These are phyloP conservation scores for Meandrina meandrites DNA, from an alignment of 92 coral and sea anemone species.

Conservation along the genomic window DNA sequence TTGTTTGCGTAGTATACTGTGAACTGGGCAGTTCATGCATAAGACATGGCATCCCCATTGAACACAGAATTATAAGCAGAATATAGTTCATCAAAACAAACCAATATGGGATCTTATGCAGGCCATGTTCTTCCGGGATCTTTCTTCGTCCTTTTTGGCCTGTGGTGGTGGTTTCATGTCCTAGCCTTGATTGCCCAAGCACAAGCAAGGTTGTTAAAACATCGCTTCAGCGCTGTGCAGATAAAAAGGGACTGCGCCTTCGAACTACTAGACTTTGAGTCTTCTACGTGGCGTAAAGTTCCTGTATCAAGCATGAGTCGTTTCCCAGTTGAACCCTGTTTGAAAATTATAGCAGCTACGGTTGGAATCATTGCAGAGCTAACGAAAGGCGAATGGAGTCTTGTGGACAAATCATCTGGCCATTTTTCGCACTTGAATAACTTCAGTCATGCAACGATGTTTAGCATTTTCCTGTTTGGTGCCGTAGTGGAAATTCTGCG, in stretches of 20 bases:
- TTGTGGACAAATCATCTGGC: conserved; percentile 28
- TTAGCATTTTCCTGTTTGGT: conserved; percentile 34
- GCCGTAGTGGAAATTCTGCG: conserved; percentile 54
- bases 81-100: not conserved
- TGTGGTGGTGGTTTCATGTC: conserved; percentile 60
- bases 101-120: conserved; percentile 44
- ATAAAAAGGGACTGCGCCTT: not conserved
- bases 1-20: too few relatives aligned
- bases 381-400: conserved; percentile 28
- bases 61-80: too few relatives aligned
- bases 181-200: conserved; percentile 1
- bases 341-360: conserved; percentile 23
- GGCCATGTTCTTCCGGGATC: conserved; percentile 69
- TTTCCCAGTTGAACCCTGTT: conserved; percentile 54
- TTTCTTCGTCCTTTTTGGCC: conserved; percentile 35
- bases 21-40: too few relatives aligned
- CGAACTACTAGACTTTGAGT: conserved; percentile 9
- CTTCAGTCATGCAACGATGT: conserved; percentile 67
- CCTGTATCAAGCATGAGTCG: conserved; percentile 32
- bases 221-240: not conserved
- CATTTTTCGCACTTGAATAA: conserved; percentile 55
- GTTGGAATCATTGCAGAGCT: conserved; percentile 58
- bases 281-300: conserved; percentile 57
- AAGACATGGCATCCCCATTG: too few relatives aligned
- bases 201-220: not conserved